Conservation (phyloP, 2,888 invertebrate species). For the Pyrrhosoma nymphula region DNA sequence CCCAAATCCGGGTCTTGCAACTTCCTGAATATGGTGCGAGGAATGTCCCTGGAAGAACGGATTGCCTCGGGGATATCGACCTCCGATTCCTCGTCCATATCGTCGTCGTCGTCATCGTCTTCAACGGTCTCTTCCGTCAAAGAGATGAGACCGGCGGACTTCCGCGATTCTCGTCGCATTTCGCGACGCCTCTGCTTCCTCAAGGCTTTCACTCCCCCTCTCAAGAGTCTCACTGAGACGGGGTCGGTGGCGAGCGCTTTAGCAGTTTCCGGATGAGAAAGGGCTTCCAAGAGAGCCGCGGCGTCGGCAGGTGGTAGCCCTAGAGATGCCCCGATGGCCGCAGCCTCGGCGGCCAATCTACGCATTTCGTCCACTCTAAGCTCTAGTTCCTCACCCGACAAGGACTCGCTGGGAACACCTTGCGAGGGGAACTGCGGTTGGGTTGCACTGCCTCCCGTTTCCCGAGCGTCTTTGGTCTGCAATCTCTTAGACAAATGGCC, state of each 20-base stretch:
- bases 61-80: conserved; percentile 79
- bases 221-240: conserved; percentile 44
- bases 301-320: conserved; percentile 50
- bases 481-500: conserved; percentile 28
- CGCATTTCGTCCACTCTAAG: conserved; percentile 57
- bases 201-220: conserved; percentile 51
- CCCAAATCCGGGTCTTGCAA: conserved; percentile 34
- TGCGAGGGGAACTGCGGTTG: background rate
- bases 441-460: background rate
- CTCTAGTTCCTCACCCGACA: conserved; percentile 21
- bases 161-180: conserved; percentile 75
- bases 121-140: conserved; percentile 70
- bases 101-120: conserved; percentile 71
- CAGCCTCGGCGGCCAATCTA: conserved; percentile 40
- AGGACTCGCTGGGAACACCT: background rate
- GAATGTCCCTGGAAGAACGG: conserved; percentile 85
- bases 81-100: conserved; percentile 78
- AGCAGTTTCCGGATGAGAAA: conserved; percentile 44
- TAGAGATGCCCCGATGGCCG: background rate
- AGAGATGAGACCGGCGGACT: conserved; percentile 75
- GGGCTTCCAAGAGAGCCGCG: conserved; percentile 32
- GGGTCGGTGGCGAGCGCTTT: conserved; percentile 56
- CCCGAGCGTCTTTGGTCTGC: conserved; percentile 45
- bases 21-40: conserved; percentile 81
- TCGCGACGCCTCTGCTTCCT: conserved; percentile 67